Base-by-base conservation (phyloP, 2,113 vertebrate genomes). In the Rhineura floridana region DNA sequence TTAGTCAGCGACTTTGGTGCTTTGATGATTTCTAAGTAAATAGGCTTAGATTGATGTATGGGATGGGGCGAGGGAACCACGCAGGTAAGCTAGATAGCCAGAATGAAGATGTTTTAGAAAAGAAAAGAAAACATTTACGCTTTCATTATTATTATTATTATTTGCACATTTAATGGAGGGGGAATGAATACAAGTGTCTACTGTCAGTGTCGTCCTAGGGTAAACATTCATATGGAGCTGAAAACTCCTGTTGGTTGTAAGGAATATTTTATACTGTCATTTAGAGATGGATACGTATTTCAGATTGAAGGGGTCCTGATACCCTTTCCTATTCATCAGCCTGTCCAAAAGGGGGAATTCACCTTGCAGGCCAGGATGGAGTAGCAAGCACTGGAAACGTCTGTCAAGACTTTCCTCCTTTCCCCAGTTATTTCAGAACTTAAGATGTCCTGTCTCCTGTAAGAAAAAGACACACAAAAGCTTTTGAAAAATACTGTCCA, bases 21-120 rank as follows among this genome's bases (percentile, higher is more conserved):
- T 89, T 93, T 93, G 92, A 90, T 97, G 96, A 95, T 96, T 96
- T 95, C 93, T 95, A 96, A 96, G 93, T 95, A 97, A 97, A 96
- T 96, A 96, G 95, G 92, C 91, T 88, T 94, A 96, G 93, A 96
- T 94, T 95, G 96, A 97, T 96, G 93, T 87, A 93, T 93, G 85
- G 77, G 89, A 91, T 95, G 91, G 94, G 77, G 87, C 36, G 25
- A 91, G 87, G 4, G 39, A 84, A 93, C 94, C 80, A 91, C 36
- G 90, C 28, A 44, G 92, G 92, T 92, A 94, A 94, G 90, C 87
- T 50, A 87, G 73, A 84, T 79, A 92, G 23, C 84, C 62, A 80
- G 84, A 76, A 79, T 92, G 42, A 93, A 83, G 85, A 93, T 91
- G 91, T 91, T 90, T 93, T 94, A 76, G 83, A 92, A 91, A 90